phyloP scores from a whole-genome alignment of 2,888 invertebrate genomes.

The Lasioglossum leucozonium region DNA sequence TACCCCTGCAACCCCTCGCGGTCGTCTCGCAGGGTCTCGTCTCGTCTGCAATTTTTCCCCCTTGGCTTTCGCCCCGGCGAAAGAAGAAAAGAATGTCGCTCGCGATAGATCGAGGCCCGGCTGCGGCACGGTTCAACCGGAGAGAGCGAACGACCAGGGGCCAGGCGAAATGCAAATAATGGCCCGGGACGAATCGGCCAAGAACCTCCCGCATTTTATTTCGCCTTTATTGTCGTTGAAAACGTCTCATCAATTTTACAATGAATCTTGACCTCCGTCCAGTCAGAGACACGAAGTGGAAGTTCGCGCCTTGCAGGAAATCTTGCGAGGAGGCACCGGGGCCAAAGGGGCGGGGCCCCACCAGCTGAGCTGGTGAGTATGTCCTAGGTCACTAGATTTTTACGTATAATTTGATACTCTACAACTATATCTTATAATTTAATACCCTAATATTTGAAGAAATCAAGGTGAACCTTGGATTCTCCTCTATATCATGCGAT shows the following conservation, averaged over 20 bases:
- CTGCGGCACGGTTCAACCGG: not conserved
- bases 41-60: conserved; percentile 21
- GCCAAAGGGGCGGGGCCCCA: too few species aligned
- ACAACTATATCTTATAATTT: too few species aligned
- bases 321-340: too few species aligned
- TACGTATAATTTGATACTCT: too few species aligned
- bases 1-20: conserved; percentile 14
- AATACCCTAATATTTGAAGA: too few species aligned
- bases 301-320: too few species aligned
- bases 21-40: conserved; percentile 9
- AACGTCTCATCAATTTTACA: conserved; percentile 11
- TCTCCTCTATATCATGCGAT: too few species aligned
- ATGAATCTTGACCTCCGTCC: not conserved
- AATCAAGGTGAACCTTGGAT: too few species aligned
- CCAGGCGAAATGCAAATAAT: conserved; percentile 76
- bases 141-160: not conserved
- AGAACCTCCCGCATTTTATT: conserved; percentile 64
- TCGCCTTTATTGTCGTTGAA: conserved; percentile 41
- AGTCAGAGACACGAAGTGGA: too few species aligned
- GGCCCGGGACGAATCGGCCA: conserved; percentile 64
- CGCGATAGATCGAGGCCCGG: conserved; percentile 33
- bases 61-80: conserved; percentile 22
- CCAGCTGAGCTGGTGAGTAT: too few species aligned
- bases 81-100: conserved; percentile 56
- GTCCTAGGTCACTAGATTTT: too few species aligned